phyloP scores from a whole-genome alignment of 2,797 vertebrate genomes.

The Tenualosa ilisha region DNA sequence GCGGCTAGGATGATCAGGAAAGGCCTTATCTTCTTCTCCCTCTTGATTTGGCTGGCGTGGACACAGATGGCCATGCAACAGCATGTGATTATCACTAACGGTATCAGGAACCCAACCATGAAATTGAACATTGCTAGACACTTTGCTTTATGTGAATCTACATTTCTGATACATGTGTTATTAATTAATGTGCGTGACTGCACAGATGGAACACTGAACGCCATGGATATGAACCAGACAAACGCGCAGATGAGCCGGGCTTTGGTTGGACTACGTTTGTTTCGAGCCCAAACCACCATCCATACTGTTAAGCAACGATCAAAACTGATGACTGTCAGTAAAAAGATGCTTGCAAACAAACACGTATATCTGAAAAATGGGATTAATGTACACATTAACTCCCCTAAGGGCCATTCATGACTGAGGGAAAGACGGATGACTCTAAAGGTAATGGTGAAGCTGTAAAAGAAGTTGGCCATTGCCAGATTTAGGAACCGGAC shows the following conservation, averaged over 20 bases:
- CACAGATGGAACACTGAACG: slow-evolving; percentile 59
- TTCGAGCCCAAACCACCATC: slow-evolving; percentile 70
- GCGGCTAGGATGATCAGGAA: slow-evolving; percentile 62
- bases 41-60: slow-evolving; percentile 51
- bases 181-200: accelerated
- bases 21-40: slow-evolving; percentile 51
- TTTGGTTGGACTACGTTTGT: slow-evolving; percentile 65
- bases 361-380: slow-evolving; percentile 61
- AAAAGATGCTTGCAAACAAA: slow-evolving; percentile 66
- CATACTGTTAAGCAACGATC: slow-evolving; percentile 68
- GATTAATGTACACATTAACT: slow-evolving; percentile 61
- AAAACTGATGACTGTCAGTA: slow-evolving; percentile 67
- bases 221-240: slow-evolving; percentile 58
- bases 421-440: slow-evolving; percentile 26
- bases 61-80: slow-evolving; percentile 66
- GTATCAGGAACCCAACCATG: slow-evolving; percentile 68
- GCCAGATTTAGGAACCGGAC: slow-evolving; percentile 74
- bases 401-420: slow-evolving; percentile 56
- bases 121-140: slow-evolving; percentile 59
- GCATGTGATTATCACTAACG: slow-evolving; percentile 64
- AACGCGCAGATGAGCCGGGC: slow-evolving; percentile 47
- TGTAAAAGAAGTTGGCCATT: slow-evolving; percentile 70
- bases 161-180: accelerated
- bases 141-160: accelerated
- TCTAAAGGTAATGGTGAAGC: slow-evolving; percentile 51